phyloP scores from a whole-genome alignment of 2,888 invertebrate species.

The Muschampia plurimacula region DNA sequence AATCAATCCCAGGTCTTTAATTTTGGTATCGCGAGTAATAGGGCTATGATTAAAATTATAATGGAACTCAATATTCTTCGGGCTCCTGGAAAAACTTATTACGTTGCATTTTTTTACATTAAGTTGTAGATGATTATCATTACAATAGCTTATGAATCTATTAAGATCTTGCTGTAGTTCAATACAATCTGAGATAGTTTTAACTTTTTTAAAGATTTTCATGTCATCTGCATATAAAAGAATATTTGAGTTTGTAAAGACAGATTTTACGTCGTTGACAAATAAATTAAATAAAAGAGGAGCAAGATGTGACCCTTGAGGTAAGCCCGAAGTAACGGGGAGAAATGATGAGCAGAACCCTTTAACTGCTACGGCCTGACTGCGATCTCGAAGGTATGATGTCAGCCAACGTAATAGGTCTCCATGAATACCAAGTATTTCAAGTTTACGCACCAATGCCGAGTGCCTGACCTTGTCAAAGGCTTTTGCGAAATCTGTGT shows the following conservation, averaged over 20 bases:
- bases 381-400: constrained; percentile 1
- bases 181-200: neutral
- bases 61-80: neutral
- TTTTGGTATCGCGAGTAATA: neutral
- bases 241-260: neutral
- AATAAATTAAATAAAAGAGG: neutral
- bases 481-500: constrained; percentile 4
- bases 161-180: neutral
- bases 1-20: neutral
- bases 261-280: neutral
- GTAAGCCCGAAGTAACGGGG: neutral
- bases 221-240: neutral
- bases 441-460: neutral
- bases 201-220: neutral
- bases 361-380: neutral
- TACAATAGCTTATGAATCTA: neutral
- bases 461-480: constrained; percentile 1
- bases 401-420: constrained; percentile 1
- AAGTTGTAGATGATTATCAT: neutral
- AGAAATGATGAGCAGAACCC: constrained; percentile 4
- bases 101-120: neutral
- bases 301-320: neutral
- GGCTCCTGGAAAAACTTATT: neutral
- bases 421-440: constrained; percentile 1
- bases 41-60: neutral